Evolutionary conservation across 2,113 vertebrate genomes (phyloP), one percentile per base, ranked within the genome.

Genomic region (Lathamus discolor): DNA sequence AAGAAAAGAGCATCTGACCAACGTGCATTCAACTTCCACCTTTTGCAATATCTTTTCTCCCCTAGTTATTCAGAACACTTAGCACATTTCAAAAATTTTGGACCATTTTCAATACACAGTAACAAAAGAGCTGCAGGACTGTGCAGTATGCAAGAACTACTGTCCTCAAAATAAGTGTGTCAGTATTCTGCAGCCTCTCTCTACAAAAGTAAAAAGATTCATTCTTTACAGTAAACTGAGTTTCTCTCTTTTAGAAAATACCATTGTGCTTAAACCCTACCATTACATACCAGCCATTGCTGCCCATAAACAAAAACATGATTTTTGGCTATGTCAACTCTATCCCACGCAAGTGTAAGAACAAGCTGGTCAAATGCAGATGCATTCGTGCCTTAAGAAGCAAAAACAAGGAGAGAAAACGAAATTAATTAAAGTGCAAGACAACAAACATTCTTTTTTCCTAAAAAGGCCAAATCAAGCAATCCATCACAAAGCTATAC

Each of bases 221-320:
- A 37, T 87, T 82, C 54, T 94, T 95, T 41, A 83, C 33, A 89
- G 43, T 46, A 88, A 88, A 10, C 8, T 48, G 37, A 87, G n/a
- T 63, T 88, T 63, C 33, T 39, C 41, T 80, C 28, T 79, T 31
- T n/a, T 44, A 76, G 49, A 68, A 95, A 72, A 73, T 20, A 67
- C 8, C 54, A 59, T 55, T 91, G 43, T 68, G 29, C 29, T 93
- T 63, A 78, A 91, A 86, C 6, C 77, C 92, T 9, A 93, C 48
- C 17, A 69, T 92, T 97, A 98, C 99, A 39, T 98, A 99, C 99
- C 99, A 99, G 97, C 98, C 99, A 99, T 85, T 99, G 99, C 59
- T 99, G 99, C 89, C 99, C 99, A 83, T 99, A 99, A 95, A 99
- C 99, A 98, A 99, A 99, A 95, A 99, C 99, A 35, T 99, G 99